Evolutionary conservation across 2,113 vertebrate genomes (phyloP), one percentile per base, ranked within the genome.

Genomic region (Rhabdomys dilectus): DNA sequence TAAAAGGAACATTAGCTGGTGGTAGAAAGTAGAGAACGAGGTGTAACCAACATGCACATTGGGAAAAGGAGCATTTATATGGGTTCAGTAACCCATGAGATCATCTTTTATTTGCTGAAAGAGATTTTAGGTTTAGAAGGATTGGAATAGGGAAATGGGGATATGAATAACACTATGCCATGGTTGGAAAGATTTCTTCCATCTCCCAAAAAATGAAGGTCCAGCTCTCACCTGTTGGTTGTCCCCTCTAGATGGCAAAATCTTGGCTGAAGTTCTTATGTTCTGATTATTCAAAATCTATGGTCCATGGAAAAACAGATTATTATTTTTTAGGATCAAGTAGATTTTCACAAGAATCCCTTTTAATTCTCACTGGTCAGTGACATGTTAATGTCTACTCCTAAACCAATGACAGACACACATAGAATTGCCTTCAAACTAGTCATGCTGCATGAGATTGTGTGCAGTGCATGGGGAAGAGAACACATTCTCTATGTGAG

Each of bases 301-400:
- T 72, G 26, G 19, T 24, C 36, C 45, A 48, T 39, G 51, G 73
- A 42, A 34, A 94, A 68, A 39, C 24, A 60, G 34, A 11, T 53
- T 56, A 24, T 81, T 60, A 58, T 8, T 82, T 70, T 73, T 64
- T 53, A 87, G 7, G 11, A 64, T 1, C 19, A n/a, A 45, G 58
- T 60, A n/a, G 17, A 53, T 62, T 85, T 87, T 87, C 64, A 85
- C 53, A 93, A n/a, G 72, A 78, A 58, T 77, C 26, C 60, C 31
- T 34, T 34, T 75, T 39, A 29, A 7, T 84, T 77, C 16, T 2
- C 53, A 56, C 9, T 29, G 16, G 5, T n/a, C 3, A 39, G 34
- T 58, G 21, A 56, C 78, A 39, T 45, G 15, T 82, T 21, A 2
- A 29, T 8, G 1, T n/a, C 7, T 22, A 70, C 36, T 89, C 13